Conservation (phyloP, 2,888 invertebrate genomes). For the Drosophila mulleri region DNA sequence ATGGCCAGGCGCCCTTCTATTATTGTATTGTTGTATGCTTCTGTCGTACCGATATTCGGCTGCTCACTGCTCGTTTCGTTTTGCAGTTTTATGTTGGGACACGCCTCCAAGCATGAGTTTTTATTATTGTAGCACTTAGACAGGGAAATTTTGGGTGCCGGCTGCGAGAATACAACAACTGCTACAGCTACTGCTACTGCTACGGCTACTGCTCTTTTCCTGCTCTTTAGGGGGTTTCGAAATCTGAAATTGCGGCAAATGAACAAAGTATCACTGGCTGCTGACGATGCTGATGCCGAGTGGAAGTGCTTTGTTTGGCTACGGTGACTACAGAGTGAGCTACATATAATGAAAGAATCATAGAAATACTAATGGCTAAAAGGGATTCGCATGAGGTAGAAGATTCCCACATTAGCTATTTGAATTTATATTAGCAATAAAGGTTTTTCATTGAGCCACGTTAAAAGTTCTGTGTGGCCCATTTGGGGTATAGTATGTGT, state of each 20-base stretch:
- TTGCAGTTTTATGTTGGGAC: constrained; percentile 80
- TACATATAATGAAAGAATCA: constrained; percentile 1
- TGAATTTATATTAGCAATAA: background rate
- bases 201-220: constrained; percentile 28
- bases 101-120: constrained; percentile 82
- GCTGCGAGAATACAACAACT: constrained; percentile 50
- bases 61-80: constrained; percentile 49
- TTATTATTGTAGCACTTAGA: constrained; percentile 80
- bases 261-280: constrained; percentile 57
- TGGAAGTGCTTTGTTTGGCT: constrained; percentile 11
- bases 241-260: constrained; percentile 60
- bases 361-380: background rate
- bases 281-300: constrained; percentile 11
- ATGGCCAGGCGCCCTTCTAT: constrained; percentile 6
- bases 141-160: constrained; percentile 76
- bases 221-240: constrained; percentile 32
- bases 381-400: too few relatives aligned
- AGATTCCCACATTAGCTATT: background rate
- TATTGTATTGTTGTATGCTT: constrained; percentile 24
- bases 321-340: constrained; percentile 15
- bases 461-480: constrained; percentile 4
- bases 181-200: background rate
- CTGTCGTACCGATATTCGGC: constrained; percentile 12
- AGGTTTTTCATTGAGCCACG: constrained; percentile 17
- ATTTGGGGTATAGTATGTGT: constrained; percentile 2